Conservation (phyloP, 1,140 invertebrate species). For the Oedothorax gibbosus region DNA sequence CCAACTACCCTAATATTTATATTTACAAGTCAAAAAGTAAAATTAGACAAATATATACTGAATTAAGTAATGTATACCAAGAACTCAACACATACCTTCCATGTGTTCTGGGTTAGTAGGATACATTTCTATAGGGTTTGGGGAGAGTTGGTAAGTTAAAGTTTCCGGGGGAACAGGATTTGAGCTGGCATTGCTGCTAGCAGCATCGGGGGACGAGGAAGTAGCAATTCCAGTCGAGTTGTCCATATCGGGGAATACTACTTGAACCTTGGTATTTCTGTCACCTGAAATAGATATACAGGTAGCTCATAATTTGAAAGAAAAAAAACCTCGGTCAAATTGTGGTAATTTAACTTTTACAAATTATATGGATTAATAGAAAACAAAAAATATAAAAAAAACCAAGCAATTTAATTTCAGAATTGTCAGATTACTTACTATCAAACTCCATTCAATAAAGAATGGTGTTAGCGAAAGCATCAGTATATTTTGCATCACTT, state of each 20-base stretch:
- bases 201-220: conserved; percentile 32
- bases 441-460: too few relatives aligned
- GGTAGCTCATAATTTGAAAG: too few relatives aligned
- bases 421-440: too few relatives aligned
- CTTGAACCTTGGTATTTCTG: conserved; percentile 16
- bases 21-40: neutral
- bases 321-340: neutral
- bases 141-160: conserved; percentile 9
- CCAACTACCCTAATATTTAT: too few relatives aligned
- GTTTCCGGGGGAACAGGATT: conserved; percentile 27
- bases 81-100: conserved; percentile 21
- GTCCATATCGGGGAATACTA: conserved; percentile 49
- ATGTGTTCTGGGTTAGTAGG: conserved; percentile 19
- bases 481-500: too few relatives aligned
- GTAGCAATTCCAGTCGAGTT: conserved; percentile 9
- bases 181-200: conserved; percentile 35
- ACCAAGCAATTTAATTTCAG: too few relatives aligned
- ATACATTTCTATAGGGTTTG: conserved; percentile 18
- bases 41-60: neutral
- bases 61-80: neutral
- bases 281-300: conserved; percentile 49
- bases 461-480: too few relatives aligned
- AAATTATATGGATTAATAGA: too few relatives aligned
- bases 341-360: neutral
- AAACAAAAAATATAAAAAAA: too few relatives aligned